Conservation (phyloP, 37 sponge, comb jelly and placozoan species). For the Lycopodina hypogea region DNA sequence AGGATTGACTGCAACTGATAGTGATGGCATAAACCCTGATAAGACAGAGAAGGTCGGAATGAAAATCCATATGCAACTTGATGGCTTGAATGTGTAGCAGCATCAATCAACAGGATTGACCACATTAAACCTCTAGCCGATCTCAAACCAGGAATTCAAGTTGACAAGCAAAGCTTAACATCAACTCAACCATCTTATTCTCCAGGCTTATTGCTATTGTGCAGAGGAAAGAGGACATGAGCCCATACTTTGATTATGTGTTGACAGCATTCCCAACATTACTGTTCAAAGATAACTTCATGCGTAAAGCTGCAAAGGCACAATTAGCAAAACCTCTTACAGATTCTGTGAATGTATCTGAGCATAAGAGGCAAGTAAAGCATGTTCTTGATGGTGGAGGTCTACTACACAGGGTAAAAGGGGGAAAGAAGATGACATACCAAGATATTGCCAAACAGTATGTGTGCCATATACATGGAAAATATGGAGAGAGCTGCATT, state of each 20-base stretch:
- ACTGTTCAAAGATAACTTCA: slow-evolving; percentile 17
- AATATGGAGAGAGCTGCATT: not conserved
- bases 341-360: not conserved
- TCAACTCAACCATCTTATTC: slow-evolving; percentile 14
- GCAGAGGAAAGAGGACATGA: slow-evolving; percentile 24
- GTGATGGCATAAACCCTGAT: slow-evolving; percentile 28
- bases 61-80: slow-evolving; percentile 9
- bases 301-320: slow-evolving; percentile 24
- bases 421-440: slow-evolving; percentile 14
- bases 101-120: slow-evolving; percentile 26
- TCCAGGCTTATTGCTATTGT: slow-evolving; percentile 1
- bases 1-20: slow-evolving; percentile 31
- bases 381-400: slow-evolving; percentile 9
- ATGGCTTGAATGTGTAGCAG: not conserved
- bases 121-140: slow-evolving; percentile 20
- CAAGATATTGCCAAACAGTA: slow-evolving; percentile 27
- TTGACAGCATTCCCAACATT: slow-evolving; percentile 25
- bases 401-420: not conserved
- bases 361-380: slow-evolving; percentile 7
- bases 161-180: slow-evolving; percentile 16
- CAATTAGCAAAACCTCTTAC: slow-evolving; percentile 15
- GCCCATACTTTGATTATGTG: slow-evolving; percentile 28
- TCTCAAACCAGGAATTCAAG: slow-evolving; percentile 23
- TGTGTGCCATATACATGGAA: slow-evolving; percentile 22
- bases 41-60: slow-evolving; percentile 8